A percentile compares a stretch with the other conserved stretches of the same genome.
Evolutionary conservation across 2,113 vertebrate genomes (phyloP).

Genomic region (Empidonax traillii): DNA sequence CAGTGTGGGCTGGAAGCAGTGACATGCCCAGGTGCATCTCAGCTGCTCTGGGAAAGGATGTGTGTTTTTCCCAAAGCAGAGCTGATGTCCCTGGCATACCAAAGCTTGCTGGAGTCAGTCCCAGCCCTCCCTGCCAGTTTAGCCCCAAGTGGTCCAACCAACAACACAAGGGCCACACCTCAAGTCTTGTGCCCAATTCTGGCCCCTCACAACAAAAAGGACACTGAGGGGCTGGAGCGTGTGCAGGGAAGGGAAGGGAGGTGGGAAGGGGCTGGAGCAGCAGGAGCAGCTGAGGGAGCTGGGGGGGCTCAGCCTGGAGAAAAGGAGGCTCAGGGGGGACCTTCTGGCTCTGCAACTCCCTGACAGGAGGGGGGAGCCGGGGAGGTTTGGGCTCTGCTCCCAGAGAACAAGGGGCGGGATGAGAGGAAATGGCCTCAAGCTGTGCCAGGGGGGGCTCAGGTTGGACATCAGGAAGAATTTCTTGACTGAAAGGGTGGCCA

Average conservation of each 20-base stretch:
- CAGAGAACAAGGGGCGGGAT: not conserved
- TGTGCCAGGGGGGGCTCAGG: fast-evolving
- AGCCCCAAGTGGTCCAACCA: not conserved
- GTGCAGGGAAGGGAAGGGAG: not conserved
- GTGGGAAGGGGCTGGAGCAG: not conserved
- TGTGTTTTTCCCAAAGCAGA: not conserved
- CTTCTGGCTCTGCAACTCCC: not conserved
- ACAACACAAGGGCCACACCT: not conserved
- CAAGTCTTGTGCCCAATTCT: not conserved
- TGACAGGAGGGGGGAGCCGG: not conserved
- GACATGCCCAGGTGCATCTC: fast-evolving
- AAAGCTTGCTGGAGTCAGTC: not conserved
- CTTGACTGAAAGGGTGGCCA: not conserved
- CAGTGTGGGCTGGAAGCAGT: not conserved
- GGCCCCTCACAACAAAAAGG: not conserved
- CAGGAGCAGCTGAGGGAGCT: not conserved
- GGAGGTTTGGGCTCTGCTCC: not conserved
- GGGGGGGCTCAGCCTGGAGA: not conserved
- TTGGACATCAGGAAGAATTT: not conserved
- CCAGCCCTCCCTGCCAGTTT: not conserved
- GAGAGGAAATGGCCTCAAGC: fast-evolving
- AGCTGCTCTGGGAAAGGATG: fast-evolving
- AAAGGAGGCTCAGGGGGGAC: not conserved
- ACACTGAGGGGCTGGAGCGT: fast-evolving
- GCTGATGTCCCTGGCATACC: too few species aligned